These are phyloP conservation scores for Oxystoma pomonae DNA, from an alignment of 2,888 invertebrate genomes.

Conservation along the genomic window DNA sequence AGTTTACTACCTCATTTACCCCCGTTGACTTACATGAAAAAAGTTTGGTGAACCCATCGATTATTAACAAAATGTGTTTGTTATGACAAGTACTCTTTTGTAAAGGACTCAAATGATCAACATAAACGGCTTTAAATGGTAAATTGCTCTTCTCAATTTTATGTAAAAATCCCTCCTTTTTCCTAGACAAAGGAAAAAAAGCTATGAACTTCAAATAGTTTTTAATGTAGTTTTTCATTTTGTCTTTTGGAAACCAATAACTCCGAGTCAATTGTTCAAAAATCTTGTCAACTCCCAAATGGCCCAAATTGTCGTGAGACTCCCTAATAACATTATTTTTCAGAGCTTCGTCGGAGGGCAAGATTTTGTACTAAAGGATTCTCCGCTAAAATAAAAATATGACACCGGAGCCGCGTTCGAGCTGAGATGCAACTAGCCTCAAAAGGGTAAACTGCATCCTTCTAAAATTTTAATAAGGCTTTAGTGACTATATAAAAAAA, in stretches of 20 bases:
- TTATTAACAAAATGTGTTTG: neutral
- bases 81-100: neutral
- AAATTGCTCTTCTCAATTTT: neutral
- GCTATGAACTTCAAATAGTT: neutral
- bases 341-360: neutral
- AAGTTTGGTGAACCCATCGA: neutral
- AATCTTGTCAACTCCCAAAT: neutral
- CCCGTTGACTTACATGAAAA: neutral
- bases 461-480: no score
- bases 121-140: neutral
- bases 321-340: neutral
- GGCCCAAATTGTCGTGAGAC: neutral
- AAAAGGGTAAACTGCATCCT: no score
- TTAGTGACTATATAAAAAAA: no score
- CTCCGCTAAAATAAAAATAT: neutral
- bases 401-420: no score
- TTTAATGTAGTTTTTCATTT: neutral
- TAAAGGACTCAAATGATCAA: neutral
- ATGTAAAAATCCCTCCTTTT: neutral
- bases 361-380: neutral
- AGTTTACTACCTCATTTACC: neutral
- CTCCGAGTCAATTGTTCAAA: neutral
- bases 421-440: no score
- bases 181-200: neutral
- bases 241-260: neutral